Evolutionary conservation across 1,140 invertebrate species (phyloP).

Genomic region (Saccostrea cuccullata): DNA sequence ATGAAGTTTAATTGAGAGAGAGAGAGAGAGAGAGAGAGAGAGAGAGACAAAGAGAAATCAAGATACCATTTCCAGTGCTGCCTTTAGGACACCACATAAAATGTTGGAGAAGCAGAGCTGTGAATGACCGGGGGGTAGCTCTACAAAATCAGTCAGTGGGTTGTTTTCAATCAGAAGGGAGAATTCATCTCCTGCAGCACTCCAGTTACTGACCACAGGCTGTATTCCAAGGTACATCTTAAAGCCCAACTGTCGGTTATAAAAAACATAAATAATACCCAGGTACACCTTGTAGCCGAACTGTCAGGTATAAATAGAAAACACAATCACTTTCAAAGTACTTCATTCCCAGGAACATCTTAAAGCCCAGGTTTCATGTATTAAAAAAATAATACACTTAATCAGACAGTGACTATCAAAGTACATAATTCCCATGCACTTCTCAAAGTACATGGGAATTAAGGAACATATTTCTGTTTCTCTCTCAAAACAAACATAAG

Average conservation of each 20-base stretch:
- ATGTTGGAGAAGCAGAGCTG: slow-evolving; percentile 96
- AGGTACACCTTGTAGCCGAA: slow-evolving; percentile 93
- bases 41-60: slow-evolving; percentile 71
- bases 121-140: slow-evolving; percentile 92
- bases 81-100: slow-evolving; percentile 90
- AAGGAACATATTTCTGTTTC: no score
- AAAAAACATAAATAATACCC: slow-evolving; percentile 77
- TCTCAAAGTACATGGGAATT: no score
- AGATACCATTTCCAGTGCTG: slow-evolving; percentile 96
- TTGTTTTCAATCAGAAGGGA: slow-evolving; percentile 96
- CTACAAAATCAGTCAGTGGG: slow-evolving; percentile 98
- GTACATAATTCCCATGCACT: no score
- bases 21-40: slow-evolving; percentile 14
- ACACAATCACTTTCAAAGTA: no score
- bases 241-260: slow-evolving; percentile 83
- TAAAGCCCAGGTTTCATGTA: no score
- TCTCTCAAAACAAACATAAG: no score
- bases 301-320: slow-evolving; percentile 69
- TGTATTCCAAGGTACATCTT: slow-evolving; percentile 95
- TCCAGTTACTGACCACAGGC: slow-evolving; percentile 95
- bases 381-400: no score
- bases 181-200: slow-evolving; percentile 95
- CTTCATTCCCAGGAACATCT: no score
- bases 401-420: no score
- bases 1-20: slow-evolving; percentile 13